A percentile compares a stretch with the other conserved stretches of the same genome.
These are phyloP conservation scores for Sinopyrophorus schimmeli DNA, from an alignment of 2,888 invertebrate genomes.

Conservation along the genomic window DNA sequence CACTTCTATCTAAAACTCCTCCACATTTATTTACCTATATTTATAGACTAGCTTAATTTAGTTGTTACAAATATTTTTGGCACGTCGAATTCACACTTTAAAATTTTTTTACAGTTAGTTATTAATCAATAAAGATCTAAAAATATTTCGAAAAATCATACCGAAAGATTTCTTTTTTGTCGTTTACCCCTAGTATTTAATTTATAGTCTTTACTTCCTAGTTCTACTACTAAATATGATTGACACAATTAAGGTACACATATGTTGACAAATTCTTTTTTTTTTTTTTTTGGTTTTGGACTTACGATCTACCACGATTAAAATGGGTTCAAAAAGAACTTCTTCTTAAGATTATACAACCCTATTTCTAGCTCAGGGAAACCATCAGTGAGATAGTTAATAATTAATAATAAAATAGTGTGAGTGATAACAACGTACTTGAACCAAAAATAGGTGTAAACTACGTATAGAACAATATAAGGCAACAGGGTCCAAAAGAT, in stretches of 20 bases:
- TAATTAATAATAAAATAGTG: constrained; percentile 58
- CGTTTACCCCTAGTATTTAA: background rate
- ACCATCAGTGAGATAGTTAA: constrained; percentile 62
- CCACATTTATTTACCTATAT: too few species aligned
- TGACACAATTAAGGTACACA: constrained; percentile 13
- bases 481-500: constrained; percentile 69
- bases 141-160: constrained; percentile 7
- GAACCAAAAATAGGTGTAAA: constrained; percentile 54
- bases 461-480: constrained; percentile 55
- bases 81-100: constrained; percentile 25
- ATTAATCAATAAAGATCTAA: constrained; percentile 11
- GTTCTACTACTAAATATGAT: constrained; percentile 11
- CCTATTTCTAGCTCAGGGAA: constrained; percentile 64
- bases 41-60: background rate
- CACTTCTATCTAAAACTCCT: too few species aligned
- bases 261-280: background rate
- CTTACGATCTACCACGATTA: background rate
- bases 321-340: constrained; percentile 18
- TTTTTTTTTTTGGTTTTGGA: background rate
- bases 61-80: constrained; percentile 17
- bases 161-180: constrained; percentile 1
- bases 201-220: background rate
- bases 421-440: constrained; percentile 62
- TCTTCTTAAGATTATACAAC: constrained; percentile 29
- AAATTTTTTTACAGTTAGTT: too few species aligned